A percentile compares a stretch with the other conserved stretches of the same genome.
phyloP scores from a whole-genome alignment of 2,888 invertebrate genomes.

The Heliconius erato region DNA sequence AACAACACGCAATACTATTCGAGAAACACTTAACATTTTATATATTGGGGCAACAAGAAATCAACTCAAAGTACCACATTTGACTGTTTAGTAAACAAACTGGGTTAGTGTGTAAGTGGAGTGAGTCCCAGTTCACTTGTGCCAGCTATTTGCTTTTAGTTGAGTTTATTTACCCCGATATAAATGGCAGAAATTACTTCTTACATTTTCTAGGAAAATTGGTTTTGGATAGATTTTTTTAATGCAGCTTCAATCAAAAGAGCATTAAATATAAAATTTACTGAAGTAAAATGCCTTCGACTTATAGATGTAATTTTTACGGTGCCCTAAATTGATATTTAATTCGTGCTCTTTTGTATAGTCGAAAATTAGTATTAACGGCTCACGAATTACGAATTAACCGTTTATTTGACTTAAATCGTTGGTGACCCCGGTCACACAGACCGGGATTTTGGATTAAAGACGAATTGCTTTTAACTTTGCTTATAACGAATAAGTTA shows the following conservation, averaged over 20 bases:
- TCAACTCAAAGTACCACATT: not conserved
- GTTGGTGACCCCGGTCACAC: too few species aligned
- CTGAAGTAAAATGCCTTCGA: not conserved
- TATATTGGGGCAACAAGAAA: conserved; percentile 2
- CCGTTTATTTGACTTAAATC: too few species aligned
- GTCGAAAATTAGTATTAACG: too few species aligned
- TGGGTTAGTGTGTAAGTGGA: conserved; percentile 26
- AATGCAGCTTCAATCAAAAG: not conserved
- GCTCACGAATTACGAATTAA: too few species aligned
- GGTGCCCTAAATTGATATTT: not conserved
- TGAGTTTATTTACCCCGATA: conserved; percentile 10
- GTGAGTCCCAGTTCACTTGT: conserved; percentile 10
- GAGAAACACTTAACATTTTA: not conserved
- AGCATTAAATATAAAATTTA: not conserved
- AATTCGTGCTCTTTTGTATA: not conserved
- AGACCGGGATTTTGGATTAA: too few species aligned
- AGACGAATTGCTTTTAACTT: too few species aligned
- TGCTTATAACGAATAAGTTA: too few species aligned
- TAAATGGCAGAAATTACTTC: not conserved
- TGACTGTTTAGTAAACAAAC: conserved; percentile 7
- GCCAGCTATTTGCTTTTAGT: not conserved
- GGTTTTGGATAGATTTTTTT: not conserved
- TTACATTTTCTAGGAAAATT: not conserved
- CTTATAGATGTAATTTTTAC: not conserved
- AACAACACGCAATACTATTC: not conserved